A percentile compares a stretch with the other conserved stretches of the same genome.
These are phyloP conservation scores for Phaethon lepturus DNA, from an alignment of 2,113 vertebrate species.

Conservation along the genomic window DNA sequence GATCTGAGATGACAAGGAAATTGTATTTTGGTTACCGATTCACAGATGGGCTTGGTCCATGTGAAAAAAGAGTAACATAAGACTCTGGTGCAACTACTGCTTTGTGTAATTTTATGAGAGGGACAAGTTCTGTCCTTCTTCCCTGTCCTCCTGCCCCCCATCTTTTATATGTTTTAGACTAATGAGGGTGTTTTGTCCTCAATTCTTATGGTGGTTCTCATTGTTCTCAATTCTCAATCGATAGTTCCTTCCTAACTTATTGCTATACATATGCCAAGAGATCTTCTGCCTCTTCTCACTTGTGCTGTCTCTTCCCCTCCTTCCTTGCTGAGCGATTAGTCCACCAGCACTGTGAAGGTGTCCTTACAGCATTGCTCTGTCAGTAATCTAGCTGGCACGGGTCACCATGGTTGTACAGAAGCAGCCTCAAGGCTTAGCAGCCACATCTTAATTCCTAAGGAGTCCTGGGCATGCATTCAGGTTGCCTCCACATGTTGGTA, in stretches of 20 bases:
- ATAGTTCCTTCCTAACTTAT: background rate
- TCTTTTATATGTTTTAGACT: background rate
- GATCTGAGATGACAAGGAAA: background rate
- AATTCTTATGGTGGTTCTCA: background rate
- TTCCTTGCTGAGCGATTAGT: background rate
- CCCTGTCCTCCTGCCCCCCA: fast-evolving
- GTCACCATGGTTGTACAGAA: background rate
- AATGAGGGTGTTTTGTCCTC: background rate
- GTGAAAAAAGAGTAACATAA: background rate
- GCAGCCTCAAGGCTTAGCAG: background rate
- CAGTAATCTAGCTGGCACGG: background rate
- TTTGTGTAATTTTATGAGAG: background rate
- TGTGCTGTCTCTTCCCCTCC: background rate
- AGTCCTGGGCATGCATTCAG: background rate
- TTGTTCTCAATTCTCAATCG: background rate
- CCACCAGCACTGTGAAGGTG: background rate
- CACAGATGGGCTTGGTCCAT: background rate
- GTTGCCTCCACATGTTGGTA: background rate
- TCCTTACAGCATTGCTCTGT: background rate
- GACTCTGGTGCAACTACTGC: background rate
- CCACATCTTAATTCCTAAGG: background rate
- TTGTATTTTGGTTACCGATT: background rate
- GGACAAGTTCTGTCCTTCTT: background rate
- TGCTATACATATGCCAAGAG: background rate
- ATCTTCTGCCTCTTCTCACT: background rate